Evolutionary conservation across 2,113 vertebrate genomes (phyloP).

Genomic region (Halcyon senegalensis): DNA sequence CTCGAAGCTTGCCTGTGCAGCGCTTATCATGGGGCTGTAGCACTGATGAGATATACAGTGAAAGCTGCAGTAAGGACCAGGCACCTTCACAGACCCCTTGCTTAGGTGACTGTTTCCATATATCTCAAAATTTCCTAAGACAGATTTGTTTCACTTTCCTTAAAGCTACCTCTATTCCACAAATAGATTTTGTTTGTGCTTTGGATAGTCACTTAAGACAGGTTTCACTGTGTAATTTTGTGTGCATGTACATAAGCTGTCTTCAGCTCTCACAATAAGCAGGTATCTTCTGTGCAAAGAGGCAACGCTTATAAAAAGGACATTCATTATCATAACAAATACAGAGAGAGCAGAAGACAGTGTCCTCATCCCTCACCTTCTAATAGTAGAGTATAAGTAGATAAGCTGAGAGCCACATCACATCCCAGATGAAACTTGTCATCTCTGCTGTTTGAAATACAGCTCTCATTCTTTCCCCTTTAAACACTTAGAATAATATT

Average conservation of each 20-base stretch:
- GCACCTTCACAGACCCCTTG: neutral
- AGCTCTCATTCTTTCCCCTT: neutral
- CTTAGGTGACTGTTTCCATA: neutral
- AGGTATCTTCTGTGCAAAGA: neutral
- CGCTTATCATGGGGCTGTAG: neutral
- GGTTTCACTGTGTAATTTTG: neutral
- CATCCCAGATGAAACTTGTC: neutral
- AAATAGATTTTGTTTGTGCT: neutral
- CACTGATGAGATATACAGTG: neutral
- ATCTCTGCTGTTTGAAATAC: neutral
- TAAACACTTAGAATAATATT: neutral
- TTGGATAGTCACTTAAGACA: neutral
- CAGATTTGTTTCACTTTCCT: neutral
- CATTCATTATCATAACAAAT: neutral
- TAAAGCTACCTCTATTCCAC: neutral
- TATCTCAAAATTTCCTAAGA: neutral
- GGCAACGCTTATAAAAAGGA: neutral
- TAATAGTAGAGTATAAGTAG: neutral
- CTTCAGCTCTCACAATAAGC: neutral
- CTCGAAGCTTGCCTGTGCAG: neutral
- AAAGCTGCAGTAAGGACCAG: slow-evolving; percentile 3
- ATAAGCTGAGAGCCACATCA: neutral
- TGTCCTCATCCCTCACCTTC: neutral
- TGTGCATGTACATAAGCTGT: neutral
- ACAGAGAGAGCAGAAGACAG: neutral